A percentile compares a stretch with the other conserved stretches of the same genome.
Conservation (phyloP, 2,797 vertebrate species). For the Catharus ustulatus region DNA sequence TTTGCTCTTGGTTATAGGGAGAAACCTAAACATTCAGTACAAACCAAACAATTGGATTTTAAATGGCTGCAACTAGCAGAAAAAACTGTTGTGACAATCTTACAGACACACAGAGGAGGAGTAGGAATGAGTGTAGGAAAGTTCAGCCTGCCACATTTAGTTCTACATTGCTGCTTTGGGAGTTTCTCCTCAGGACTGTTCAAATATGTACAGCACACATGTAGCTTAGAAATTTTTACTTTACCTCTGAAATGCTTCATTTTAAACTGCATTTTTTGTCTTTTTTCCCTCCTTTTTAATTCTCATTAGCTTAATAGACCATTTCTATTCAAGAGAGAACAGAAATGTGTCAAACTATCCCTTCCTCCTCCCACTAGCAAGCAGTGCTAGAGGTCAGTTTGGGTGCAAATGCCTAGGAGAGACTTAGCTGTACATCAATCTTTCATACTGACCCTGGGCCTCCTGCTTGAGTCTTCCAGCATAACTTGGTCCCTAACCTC, state of each 20-base stretch:
- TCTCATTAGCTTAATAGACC: not conserved
- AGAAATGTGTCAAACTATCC: not conserved
- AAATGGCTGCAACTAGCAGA: not conserved
- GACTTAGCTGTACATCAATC: not conserved
- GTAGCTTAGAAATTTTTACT: not conserved
- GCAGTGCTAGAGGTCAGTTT: not conserved
- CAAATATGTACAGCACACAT: not conserved
- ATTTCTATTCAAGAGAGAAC: not conserved
- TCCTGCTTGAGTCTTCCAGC: not conserved
- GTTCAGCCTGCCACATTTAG: not conserved
- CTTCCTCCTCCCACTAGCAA: not conserved
- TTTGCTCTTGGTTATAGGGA: not conserved
- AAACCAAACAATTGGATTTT: not conserved
- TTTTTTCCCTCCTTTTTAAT: not conserved
- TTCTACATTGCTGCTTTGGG: not conserved
- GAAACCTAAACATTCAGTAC: not conserved
- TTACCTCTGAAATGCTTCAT: not conserved
- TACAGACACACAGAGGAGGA: not conserved
- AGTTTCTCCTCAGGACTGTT: not conserved
- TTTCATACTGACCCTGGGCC: not conserved
- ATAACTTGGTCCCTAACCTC: not conserved
- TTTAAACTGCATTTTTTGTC: not conserved
- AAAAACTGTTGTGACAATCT: not conserved
- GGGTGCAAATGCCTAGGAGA: accelerated
- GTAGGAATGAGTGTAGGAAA: not conserved